These are phyloP conservation scores for Caenorhabditis remanei DNA, from an alignment of 1,140 invertebrate genomes.

Conservation along the genomic window DNA sequence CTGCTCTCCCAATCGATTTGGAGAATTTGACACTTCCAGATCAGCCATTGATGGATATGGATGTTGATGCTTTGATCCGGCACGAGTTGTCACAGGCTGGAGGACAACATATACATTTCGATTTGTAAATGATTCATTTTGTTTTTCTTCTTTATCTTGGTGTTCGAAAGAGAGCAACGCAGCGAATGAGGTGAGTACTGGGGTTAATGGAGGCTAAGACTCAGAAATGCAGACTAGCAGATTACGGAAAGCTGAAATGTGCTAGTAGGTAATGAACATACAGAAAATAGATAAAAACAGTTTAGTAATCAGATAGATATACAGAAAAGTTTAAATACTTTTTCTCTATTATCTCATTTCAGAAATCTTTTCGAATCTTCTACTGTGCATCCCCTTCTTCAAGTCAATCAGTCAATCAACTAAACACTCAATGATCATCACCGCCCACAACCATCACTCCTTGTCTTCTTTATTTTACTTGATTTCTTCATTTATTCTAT, in stretches of 20 bases:
- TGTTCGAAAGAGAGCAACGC: constrained; percentile 53
- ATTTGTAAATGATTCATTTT: constrained; percentile 44
- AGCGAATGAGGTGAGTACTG: constrained; percentile 31
- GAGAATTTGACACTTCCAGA: constrained; percentile 68
- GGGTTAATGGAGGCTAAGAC: background rate
- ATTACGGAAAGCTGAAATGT: no score
- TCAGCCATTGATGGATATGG: constrained; percentile 70
- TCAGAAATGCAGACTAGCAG: no score
- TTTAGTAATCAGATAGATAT: no score
- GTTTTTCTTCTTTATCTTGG: background rate
- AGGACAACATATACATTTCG: constrained; percentile 61
- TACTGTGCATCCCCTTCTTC: background rate
- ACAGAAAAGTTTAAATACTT: no score
- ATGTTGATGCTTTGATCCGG: constrained; percentile 69
- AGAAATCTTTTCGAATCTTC: constrained; percentile 46
- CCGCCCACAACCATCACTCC: background rate
- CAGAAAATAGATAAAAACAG: background rate
- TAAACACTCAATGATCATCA: constrained; percentile 34
- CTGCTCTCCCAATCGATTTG: constrained; percentile 67
- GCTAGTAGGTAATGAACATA: background rate
- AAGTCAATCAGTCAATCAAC: background rate
- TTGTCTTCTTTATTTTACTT: background rate
- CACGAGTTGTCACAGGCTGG: constrained; percentile 62
- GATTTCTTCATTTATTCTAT: background rate
- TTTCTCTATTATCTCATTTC: background rate